These are phyloP conservation scores for Saguinus midas DNA, from an alignment of 2,113 vertebrate genomes.

Conservation along the genomic window DNA sequence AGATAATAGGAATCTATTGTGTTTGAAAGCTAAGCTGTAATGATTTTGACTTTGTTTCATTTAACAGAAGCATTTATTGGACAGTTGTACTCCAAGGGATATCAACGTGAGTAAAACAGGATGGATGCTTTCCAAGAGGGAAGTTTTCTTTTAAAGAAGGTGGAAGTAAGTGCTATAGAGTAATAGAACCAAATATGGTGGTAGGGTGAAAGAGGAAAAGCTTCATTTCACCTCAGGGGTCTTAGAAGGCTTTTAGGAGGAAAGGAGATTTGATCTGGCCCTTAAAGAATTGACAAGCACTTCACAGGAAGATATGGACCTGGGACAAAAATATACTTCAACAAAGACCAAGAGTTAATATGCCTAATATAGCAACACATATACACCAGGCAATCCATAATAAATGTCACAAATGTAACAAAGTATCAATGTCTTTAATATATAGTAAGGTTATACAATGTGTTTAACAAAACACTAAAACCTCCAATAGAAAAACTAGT, in stretches of 20 bases:
- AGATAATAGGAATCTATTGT: neutral
- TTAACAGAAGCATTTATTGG: conserved; percentile 12
- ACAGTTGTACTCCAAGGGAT: neutral
- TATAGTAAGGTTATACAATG: neutral
- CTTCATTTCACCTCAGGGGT: neutral
- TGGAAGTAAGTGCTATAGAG: neutral
- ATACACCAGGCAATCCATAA: neutral
- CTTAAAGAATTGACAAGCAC: neutral
- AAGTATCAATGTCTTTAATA: neutral
- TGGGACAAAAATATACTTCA: neutral
- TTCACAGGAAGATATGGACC: neutral
- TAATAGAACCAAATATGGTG: neutral
- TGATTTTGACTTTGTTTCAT: conserved; percentile 13
- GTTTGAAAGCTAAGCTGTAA: conserved; percentile 36
- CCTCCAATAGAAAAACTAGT: neutral
- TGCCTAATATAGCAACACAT: neutral
- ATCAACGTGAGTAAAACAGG: neutral
- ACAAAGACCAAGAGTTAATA: neutral
- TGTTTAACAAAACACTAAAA: conserved; percentile 15
- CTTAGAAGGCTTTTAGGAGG: neutral
- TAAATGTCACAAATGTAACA: neutral
- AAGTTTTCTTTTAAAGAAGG: neutral
- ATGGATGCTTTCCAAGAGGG: neutral
- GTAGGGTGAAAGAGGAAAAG: neutral
- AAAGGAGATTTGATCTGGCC: neutral